Evolutionary conservation across 2,113 vertebrate genomes (phyloP).

Genomic region (Struthidea cinerea): DNA sequence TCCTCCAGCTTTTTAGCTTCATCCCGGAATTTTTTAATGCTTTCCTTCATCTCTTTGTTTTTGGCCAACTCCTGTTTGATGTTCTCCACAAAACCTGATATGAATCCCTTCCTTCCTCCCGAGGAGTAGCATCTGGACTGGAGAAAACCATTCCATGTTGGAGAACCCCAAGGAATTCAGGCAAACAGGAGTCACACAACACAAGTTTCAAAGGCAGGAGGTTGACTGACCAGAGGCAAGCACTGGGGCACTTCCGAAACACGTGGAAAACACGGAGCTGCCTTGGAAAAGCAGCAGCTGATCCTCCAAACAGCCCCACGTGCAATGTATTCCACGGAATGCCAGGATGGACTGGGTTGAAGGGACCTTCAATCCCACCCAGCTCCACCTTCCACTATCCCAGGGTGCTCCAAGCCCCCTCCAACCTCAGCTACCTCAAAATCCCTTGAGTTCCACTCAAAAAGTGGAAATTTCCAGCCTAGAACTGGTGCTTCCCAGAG

Average conservation of each 20-base stretch:
- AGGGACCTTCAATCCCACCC: fast-evolving
- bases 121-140: constrained; percentile 72
- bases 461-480: background rate
- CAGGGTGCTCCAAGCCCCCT: background rate
- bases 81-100: constrained; percentile 89
- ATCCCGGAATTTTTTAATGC: constrained; percentile 90
- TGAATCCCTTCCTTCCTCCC: constrained; percentile 85
- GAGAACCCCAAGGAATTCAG: background rate
- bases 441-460: background rate
- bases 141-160: background rate
- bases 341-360: fast-evolving
- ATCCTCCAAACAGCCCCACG: background rate
- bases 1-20: constrained; percentile 93
- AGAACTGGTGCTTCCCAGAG: background rate
- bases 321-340: background rate
- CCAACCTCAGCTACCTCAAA: background rate
- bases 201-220: background rate
- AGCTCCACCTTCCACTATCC: background rate
- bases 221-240: fast-evolving
- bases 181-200: fast-evolving
- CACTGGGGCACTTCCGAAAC: fast-evolving
- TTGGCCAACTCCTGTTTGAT: constrained; percentile 92
- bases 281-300: background rate
- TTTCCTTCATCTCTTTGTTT: constrained; percentile 98
- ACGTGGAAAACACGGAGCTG: fast-evolving